Evolutionary conservation across 2,797 vertebrate species (phyloP).

Genomic region (Phrynocephalus guinanensis): DNA sequence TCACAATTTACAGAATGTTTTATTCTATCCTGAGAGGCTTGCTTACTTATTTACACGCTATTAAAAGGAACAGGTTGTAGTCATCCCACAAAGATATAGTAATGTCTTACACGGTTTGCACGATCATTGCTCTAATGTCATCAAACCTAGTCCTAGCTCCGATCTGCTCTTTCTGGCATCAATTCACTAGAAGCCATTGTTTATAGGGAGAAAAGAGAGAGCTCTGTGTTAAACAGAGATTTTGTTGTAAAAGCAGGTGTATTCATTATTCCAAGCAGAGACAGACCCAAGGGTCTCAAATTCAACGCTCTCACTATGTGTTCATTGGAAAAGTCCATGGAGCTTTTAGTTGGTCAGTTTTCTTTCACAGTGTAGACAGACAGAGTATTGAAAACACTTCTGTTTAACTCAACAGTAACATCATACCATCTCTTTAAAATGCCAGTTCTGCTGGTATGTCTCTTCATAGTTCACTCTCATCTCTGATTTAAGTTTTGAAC

Average conservation of each 20-base stretch:
- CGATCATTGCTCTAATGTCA: slow-evolving; percentile 42
- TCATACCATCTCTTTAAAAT: slow-evolving; percentile 45
- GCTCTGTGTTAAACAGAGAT: slow-evolving; percentile 64
- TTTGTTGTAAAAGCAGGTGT: slow-evolving; percentile 60
- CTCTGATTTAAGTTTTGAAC: slow-evolving; percentile 57
- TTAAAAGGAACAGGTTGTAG: slow-evolving; percentile 60
- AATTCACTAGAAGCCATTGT: slow-evolving; percentile 41
- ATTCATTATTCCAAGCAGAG: slow-evolving; percentile 59
- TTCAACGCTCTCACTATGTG: slow-evolving; percentile 66
- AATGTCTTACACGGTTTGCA: slow-evolving; percentile 29
- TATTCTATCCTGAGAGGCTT: slow-evolving; percentile 56
- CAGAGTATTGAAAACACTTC: slow-evolving; percentile 50
- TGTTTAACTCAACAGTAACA: slow-evolving; percentile 54
- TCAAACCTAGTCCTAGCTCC: slow-evolving; percentile 53
- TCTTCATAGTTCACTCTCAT: slow-evolving; percentile 52
- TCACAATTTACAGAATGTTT: slow-evolving; percentile 52
- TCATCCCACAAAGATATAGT: slow-evolving; percentile 50
- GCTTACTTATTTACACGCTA: slow-evolving; percentile 72
- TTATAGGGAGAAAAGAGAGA: slow-evolving; percentile 60
- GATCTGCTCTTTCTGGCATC: slow-evolving; percentile 51
- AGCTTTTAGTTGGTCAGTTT: slow-evolving; percentile 61
- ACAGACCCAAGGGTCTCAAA: slow-evolving; percentile 65
- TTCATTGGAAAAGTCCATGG: slow-evolving; percentile 62
- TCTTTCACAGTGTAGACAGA: slow-evolving; percentile 42
- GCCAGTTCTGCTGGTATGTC: slow-evolving; percentile 35